Conservation (phyloP, 2,797 vertebrate species). For the Sebastes diploproa region DNA sequence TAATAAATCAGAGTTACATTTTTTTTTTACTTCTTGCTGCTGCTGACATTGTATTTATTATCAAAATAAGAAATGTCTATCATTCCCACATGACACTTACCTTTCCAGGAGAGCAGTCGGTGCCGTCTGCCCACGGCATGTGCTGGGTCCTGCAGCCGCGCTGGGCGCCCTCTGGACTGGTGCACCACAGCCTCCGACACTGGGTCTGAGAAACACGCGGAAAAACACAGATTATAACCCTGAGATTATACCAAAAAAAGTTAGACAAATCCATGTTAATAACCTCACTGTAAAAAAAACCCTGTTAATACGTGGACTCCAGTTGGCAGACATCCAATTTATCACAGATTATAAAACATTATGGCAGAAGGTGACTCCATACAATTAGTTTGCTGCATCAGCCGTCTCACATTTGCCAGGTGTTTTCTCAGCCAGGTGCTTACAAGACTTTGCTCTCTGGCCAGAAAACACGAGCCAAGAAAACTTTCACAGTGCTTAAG, state of each 20-base stretch:
- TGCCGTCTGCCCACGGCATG: conserved; percentile 98
- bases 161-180: conserved; percentile 91
- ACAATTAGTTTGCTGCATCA: conserved; percentile 11
- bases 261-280: background rate
- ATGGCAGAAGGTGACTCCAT: background rate
- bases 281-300: background rate
- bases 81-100: conserved; percentile 70
- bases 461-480: background rate
- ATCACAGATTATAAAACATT: conserved; percentile 5
- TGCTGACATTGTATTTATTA: background rate
- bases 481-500: background rate
- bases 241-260: background rate
- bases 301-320: background rate
- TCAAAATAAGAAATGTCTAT: background rate
- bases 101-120: conserved; percentile 94
- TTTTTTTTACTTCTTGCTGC: background rate
- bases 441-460: background rate
- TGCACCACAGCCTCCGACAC: conserved; percentile 96
- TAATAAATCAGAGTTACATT: background rate
- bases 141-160: conserved; percentile 97
- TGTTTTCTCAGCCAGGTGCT: background rate
- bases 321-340: background rate
- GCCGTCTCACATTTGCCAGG: background rate
- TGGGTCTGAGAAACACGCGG: conserved; percentile 85
- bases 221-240: background rate